These are phyloP conservation scores for Lethrus apterus DNA, from an alignment of 1,140 invertebrate species.

Conservation along the genomic window DNA sequence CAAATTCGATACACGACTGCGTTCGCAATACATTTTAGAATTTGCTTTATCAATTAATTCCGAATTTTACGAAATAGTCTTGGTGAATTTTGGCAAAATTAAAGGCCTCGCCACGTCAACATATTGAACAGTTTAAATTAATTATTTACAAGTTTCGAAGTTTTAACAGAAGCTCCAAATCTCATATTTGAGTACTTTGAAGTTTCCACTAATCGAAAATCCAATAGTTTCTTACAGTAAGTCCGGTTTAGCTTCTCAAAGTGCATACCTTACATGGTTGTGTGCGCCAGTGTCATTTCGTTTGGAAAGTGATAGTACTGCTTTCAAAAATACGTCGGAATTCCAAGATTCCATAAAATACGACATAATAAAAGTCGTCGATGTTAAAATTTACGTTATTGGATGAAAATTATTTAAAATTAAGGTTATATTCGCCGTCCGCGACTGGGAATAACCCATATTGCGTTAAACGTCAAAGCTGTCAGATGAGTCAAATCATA, in stretches of 20 bases:
- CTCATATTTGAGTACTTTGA: neutral
- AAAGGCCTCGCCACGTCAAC: conserved; percentile 36
- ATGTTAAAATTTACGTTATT: too few relatives aligned
- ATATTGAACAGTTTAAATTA: conserved; percentile 30
- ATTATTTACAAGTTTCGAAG: conserved; percentile 16
- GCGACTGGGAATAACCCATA: too few relatives aligned
- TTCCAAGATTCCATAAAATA: too few relatives aligned
- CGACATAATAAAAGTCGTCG: too few relatives aligned
- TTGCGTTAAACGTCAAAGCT: too few relatives aligned
- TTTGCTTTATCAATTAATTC: neutral
- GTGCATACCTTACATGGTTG: conserved; percentile 17
- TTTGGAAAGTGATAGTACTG: conserved; percentile 19
- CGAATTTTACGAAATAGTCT: conserved; percentile 5
- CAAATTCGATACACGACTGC: conserved; percentile 1
- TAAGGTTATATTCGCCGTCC: too few relatives aligned
- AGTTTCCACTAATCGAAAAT: neutral
- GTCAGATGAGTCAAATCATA: too few relatives aligned
- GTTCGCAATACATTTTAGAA: neutral
- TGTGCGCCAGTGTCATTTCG: conserved; percentile 7
- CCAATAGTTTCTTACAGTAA: neutral
- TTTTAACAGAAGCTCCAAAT: too few relatives aligned
- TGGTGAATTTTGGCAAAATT: conserved; percentile 7
- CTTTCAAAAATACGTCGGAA: conserved; percentile 14
- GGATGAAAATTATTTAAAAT: too few relatives aligned
- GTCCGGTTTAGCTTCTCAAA: conserved; percentile 4